Base-by-base conservation (phyloP, 1,140 invertebrate genomes). In the Drosophila persimilis region DNA sequence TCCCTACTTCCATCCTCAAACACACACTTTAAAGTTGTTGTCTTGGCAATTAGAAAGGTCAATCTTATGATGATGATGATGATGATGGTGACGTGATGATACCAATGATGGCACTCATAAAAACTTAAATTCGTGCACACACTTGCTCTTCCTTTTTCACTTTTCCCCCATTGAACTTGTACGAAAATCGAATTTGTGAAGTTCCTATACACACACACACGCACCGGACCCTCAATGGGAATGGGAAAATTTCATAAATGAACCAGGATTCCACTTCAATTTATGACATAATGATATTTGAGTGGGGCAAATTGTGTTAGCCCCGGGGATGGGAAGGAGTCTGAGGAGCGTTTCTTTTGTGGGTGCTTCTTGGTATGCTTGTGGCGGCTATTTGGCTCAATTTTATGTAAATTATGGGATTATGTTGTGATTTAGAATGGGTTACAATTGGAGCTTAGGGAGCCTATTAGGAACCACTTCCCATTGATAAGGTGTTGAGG, bases 381-480 rank as follows among this genome's bases (percentile, higher is more conserved):
- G 46, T 46, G 61, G 62, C 74, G 54, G 56, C 51, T 53, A 66
- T 76, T 54, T 58, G 70, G 70, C 60, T 80, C 61, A 65, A 80
- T 86, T 77, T 90, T 90, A 89, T 89, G 86, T 86, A 90, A 90
- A 90, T 90, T 86, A 79, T 80, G 15, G 61, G 81, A 90, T 90
- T 90, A 90, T 80, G 44, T 69, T 88, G 80, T 86, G 86, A 90
- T 90, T 90, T 90, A 70, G 73, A 69, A 73, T 74, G 67, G 77
- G 72, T 83, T 83, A 90, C 63, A 74, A 77, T 74, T 65, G 64
- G 17, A 26, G 58, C 73, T 80, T 80, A 80, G 54, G 54, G 52
- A 53, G 58, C 70, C 65, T 75, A 69, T 76, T 58, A 65, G 43
- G 41, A 60, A 44, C 55, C 35, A 74, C 45, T 54, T 65, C 8